Conservation (phyloP, 2,113 vertebrate species). For the Mesocricetus auratus region DNA sequence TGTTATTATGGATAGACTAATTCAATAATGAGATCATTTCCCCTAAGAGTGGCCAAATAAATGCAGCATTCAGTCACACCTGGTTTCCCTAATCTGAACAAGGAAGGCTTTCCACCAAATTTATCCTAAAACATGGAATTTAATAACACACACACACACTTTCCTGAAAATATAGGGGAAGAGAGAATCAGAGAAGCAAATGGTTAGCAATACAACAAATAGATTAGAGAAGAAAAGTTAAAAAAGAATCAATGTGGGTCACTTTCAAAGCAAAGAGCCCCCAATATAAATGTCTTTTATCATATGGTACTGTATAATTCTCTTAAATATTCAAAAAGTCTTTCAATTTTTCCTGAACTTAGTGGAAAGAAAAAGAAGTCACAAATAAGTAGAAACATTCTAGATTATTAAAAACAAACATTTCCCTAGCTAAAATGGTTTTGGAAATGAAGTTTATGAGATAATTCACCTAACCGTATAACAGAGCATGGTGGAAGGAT, state of each 20-base stretch:
- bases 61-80: conserved; percentile 78
- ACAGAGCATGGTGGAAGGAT: neutral
- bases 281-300: neutral
- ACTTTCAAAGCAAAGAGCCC: conserved; percentile 18
- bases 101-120: conserved; percentile 53
- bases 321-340: conserved; percentile 7
- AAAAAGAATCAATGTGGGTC: neutral
- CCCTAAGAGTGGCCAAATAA: conserved; percentile 80
- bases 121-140: conserved; percentile 60
- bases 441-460: neutral
- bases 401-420: neutral
- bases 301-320: neutral
- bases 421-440: neutral
- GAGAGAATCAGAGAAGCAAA: neutral
- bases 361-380: neutral
- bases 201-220: neutral
- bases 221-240: neutral
- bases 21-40: conserved; percentile 81
- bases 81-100: conserved; percentile 71
- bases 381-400: neutral
- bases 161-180: neutral
- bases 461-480: neutral
- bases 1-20: conserved; percentile 83
- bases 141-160: conserved; percentile 19
- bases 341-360: conserved; percentile 30